Evolutionary conservation across 2,113 vertebrate species (phyloP), one percentile per base, ranked within the genome.

Genomic region (Gymnocephalus cernua): DNA sequence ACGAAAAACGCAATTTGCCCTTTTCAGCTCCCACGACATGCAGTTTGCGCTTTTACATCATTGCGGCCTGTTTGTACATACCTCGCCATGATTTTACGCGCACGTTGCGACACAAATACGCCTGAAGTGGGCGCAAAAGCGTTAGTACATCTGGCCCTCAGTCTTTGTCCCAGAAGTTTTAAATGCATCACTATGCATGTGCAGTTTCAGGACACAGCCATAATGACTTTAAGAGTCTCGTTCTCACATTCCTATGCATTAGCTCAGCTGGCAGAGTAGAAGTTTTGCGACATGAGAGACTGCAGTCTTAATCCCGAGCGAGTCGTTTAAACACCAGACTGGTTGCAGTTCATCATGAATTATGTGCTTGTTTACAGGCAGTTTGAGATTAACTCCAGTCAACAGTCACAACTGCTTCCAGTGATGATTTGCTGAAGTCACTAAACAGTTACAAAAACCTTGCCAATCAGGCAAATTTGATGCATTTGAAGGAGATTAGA

Each of bases 341-440:
- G 86, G 41, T 63, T 51, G 86, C 82, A 84, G 73, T 86, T 89
- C 79, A 74, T 84, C 57, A 3, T 91, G 89, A 88, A 79, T 91
- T 82, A 87, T 82, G 80, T 75, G 72, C 70, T 85, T 91, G 88
- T 92, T 90, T 90, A 86, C 88, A 86, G 78, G 76, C 86, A 74
- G 54, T 90, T 91, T 81, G 23, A 86, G 83, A 88, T 90, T 64
- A 89, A 88, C 84, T 87, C 83, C 80, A 86, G 88, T 87, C 83
- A 87, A 85, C 86, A 80, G 75, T 79, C 82, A 61, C 84, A 86
- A 88, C 84, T 86, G 89, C 77, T 82, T 50, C 41, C 48, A 64
- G 21, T 82, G 77, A 76, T 73, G 77, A 70, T 81, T 86, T 21
- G 35, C 80, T 27, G 59, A 57, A 79, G 75, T 88, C 62, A 27